Evolutionary conservation across 1,140 invertebrate genomes (phyloP).

Genomic region (Heterodera schachtii): DNA sequence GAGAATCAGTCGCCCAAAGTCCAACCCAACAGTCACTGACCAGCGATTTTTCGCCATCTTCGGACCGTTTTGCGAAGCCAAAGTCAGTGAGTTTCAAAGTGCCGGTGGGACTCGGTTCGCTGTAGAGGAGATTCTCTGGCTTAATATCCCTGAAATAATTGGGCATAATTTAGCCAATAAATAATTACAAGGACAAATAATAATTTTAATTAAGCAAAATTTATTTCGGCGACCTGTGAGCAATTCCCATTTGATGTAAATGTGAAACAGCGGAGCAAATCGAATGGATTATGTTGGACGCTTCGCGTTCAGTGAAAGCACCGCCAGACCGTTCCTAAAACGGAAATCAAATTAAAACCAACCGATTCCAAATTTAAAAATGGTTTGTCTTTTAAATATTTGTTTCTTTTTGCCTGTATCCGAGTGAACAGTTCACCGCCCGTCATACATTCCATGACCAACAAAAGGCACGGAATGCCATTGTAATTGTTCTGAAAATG

Average conservation of each 20-base stretch:
- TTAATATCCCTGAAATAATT: constrained; percentile 52
- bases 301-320: constrained; percentile 71
- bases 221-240: constrained; percentile 38
- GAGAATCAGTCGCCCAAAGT: not conserved
- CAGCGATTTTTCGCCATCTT: constrained; percentile 64
- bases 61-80: constrained; percentile 64
- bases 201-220: constrained; percentile 71
- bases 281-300: constrained; percentile 88
- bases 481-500: constrained; percentile 77
- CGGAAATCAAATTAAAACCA: constrained; percentile 1
- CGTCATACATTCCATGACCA: constrained; percentile 98
- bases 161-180: constrained; percentile 69
- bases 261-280: constrained; percentile 91
- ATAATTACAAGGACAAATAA: constrained; percentile 83
- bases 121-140: constrained; percentile 70
- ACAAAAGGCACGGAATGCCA: constrained; percentile 84
- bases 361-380: too few relatives aligned
- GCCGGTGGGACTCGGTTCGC: constrained; percentile 69
- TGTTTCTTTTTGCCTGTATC: constrained; percentile 33
- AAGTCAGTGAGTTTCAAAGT: constrained; percentile 81
- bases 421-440: constrained; percentile 84
- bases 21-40: not conserved
- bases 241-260: constrained; percentile 87
- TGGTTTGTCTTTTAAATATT: too few relatives aligned
- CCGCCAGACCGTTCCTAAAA: constrained; percentile 48